Percentiles rank a stretch among this genome's conserved stretches.
phyloP scores from a whole-genome alignment of 2,888 invertebrate species.

The Acanthosepion lycidas region DNA sequence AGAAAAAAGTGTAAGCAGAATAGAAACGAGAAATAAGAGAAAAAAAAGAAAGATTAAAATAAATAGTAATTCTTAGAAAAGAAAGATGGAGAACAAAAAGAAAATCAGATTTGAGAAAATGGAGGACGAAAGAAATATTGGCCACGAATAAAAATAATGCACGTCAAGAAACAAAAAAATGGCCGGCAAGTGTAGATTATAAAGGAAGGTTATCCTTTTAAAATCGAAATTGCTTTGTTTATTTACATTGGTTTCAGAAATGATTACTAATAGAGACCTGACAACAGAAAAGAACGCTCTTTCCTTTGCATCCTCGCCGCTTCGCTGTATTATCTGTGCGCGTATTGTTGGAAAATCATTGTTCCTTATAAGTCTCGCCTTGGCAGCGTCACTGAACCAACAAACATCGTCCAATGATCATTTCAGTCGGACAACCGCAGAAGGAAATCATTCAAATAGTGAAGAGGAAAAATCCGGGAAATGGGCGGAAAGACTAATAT shows the following conservation, averaged over 20 bases:
- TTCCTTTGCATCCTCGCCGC: background rate
- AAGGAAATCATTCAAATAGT: background rate
- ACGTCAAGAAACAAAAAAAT: background rate
- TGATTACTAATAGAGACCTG: background rate
- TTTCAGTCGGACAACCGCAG: background rate
- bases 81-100: too few species aligned
- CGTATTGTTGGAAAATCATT: background rate
- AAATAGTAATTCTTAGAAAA: too few species aligned
- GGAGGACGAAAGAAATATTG: too few species aligned
- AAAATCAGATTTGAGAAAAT: too few species aligned
- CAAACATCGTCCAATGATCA: background rate
- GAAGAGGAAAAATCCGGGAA: background rate
- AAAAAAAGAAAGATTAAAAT: too few species aligned
- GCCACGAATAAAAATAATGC: too few species aligned
- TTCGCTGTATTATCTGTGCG: background rate
- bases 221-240: background rate
- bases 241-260: background rate
- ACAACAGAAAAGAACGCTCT: background rate
- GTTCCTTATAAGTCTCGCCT: background rate
- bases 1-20: too few species aligned
- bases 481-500: background rate
- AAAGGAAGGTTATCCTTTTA: background rate
- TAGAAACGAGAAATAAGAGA: too few species aligned
- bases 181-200: background rate
- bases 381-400: conserved; percentile 9